These are phyloP conservation scores for Cariama cristata DNA, from an alignment of 2,113 vertebrate genomes.

Conservation along the genomic window DNA sequence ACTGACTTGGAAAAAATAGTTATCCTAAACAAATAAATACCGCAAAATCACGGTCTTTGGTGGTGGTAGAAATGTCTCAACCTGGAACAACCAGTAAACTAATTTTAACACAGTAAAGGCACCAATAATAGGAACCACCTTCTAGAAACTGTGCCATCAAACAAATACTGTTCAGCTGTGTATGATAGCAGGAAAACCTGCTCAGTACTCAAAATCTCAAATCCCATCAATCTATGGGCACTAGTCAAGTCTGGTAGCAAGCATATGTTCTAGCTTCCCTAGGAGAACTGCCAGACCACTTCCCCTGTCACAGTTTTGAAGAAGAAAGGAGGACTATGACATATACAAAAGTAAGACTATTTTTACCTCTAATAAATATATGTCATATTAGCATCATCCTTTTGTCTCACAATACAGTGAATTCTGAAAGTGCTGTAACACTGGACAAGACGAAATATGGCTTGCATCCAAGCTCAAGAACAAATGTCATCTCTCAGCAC, in stretches of 20 bases:
- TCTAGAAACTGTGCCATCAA: not conserved
- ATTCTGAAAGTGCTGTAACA: not conserved
- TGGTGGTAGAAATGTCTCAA: not conserved
- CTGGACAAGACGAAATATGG: not conserved
- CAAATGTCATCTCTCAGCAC: not conserved
- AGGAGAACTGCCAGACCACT: not conserved
- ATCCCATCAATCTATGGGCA: not conserved
- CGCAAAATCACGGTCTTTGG: not conserved
- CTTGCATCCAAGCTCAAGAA: not conserved
- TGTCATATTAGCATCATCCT: not conserved
- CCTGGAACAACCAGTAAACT: not conserved
- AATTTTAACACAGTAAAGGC: not conserved
- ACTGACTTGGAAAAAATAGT: not conserved
- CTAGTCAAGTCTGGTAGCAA: not conserved
- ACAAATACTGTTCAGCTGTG: not conserved
- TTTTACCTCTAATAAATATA: not conserved
- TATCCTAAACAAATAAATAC: not conserved
- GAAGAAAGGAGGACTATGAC: not conserved
- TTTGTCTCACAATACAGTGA: not conserved
- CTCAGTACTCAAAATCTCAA: not conserved
- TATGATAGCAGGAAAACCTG: not conserved
- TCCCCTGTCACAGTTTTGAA: not conserved
- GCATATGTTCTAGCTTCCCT: not conserved
- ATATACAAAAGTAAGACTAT: not conserved
- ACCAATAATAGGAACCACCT: not conserved